A percentile compares a stretch with the other conserved stretches of the same genome.
Evolutionary conservation across 2,888 invertebrate species (phyloP).

Genomic region (Julus scanicus): DNA sequence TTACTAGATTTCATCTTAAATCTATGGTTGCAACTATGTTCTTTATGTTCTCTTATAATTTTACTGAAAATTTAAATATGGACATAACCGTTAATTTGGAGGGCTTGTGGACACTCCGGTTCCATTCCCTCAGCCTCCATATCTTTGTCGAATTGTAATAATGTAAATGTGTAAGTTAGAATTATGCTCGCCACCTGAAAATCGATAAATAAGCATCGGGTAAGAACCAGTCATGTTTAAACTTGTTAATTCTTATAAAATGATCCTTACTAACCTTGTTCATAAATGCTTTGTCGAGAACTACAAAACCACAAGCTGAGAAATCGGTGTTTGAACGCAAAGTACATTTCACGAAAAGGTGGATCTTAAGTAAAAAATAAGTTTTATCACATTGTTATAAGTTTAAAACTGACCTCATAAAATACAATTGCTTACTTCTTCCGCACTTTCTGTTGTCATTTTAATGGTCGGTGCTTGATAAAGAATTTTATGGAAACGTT

Average conservation of each 20-base stretch:
- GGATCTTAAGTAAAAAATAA: background rate
- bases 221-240: background rate
- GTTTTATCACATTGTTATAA: background rate
- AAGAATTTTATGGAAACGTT: background rate
- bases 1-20: too few relatives aligned
- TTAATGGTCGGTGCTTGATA: background rate
- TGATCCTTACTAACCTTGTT: background rate
- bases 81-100: background rate
- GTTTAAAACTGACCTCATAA: background rate
- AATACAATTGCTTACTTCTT: background rate
- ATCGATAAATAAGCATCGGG: background rate
- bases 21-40: too few relatives aligned
- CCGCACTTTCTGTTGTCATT: background rate
- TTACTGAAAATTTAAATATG: background rate
- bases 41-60: too few relatives aligned
- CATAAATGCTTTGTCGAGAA: background rate
- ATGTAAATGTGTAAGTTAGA: background rate
- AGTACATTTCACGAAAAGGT: background rate
- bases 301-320: background rate
- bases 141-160: slow-evolving; percentile 9
- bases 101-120: background rate
- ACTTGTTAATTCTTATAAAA: background rate
- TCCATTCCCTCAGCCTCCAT: background rate
- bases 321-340: background rate
- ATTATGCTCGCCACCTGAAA: slow-evolving; percentile 17